Evolutionary conservation across 92 coral and sea anemone genomes (phyloP), one percentile per base, ranked within the genome.

Genomic region (Chrysogorgia sp.): DNA sequence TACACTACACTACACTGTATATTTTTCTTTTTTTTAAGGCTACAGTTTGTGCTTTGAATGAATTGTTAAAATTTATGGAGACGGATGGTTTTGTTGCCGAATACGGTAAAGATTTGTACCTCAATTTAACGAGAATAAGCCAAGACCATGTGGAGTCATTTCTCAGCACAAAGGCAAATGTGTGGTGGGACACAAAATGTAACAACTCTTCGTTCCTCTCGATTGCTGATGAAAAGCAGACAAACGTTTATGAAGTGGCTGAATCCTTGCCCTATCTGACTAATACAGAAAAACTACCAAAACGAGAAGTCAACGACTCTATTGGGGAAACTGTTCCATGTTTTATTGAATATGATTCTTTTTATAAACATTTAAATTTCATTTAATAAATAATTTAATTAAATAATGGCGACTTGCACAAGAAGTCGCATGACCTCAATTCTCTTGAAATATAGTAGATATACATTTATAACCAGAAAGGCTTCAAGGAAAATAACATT

Each of bases 111-210:
- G 85, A 87, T 20, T 45, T 87, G 32, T 87, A 53, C 67, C 10
- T 83, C 20, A 61, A 63, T 35, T 72, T 76, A 17, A 71, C 79
- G 24, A 64, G 76, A 67, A 3, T 87, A 25, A 87, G 85, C 50
- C 91, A 83, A 56, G 88, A 83, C 33, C 67, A 63, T 35, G 86
- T 87, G 5, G 88, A 87, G 79, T 83, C 85, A 5, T 68, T 87
- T 87, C 43, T 71, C 90, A 0, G 81, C 79, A 25, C 88, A 83
- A 74, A 17, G 88, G n/a, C n/a, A n/a, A n/a, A n/a, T n/a, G n/a
- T n/a, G n/a, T n/a, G n/a, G n/a, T n/a, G n/a, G n/a, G n/a, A 78
- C 91, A 7, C 71, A 75, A 43, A 83, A 79, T 61, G 79, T 87
- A 32, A 82, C 74, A 23, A 68, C 90, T 10, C 77, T 75, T 65